A percentile compares a stretch with the other conserved stretches of the same genome.
phyloP scores from a whole-genome alignment of 2,113 vertebrate genomes.

The Jacana jacana region DNA sequence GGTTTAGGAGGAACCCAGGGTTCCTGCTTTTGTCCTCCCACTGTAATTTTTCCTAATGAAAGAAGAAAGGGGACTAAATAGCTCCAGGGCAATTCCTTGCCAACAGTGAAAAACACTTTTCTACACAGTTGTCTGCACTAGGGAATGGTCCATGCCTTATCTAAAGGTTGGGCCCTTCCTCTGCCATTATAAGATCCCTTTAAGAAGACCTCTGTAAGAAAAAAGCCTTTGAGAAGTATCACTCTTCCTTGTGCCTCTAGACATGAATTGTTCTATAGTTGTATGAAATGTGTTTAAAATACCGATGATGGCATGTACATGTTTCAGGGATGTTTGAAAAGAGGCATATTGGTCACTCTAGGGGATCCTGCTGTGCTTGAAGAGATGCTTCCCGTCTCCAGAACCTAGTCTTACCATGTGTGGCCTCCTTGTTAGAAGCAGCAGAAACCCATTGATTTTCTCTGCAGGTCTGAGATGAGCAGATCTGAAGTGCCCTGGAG shows the following conservation, averaged over 20 bases:
- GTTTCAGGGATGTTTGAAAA: background rate
- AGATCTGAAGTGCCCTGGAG: background rate
- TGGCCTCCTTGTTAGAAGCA: background rate
- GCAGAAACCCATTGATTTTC: background rate
- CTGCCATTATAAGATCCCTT: background rate
- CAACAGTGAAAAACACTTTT: background rate
- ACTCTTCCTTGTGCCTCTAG: background rate
- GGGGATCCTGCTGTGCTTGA: background rate
- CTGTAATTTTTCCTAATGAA: background rate
- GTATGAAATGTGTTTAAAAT: background rate
- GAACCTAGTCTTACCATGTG: background rate
- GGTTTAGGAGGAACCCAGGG: background rate
- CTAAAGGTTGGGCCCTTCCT: background rate
- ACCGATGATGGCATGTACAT: background rate
- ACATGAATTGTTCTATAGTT: background rate
- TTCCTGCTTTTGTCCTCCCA: background rate
- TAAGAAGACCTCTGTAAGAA: background rate
- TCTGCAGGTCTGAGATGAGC: background rate
- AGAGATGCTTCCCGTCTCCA: background rate
- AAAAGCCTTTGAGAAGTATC: background rate
- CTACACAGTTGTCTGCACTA: background rate
- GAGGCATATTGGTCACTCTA: background rate
- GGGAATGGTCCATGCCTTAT: background rate
- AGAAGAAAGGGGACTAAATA: background rate
- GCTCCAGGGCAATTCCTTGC: background rate